Evolutionary conservation across 2,113 vertebrate genomes (phyloP), one percentile per base, ranked within the genome.

Genomic region (Penelope pileata): DNA sequence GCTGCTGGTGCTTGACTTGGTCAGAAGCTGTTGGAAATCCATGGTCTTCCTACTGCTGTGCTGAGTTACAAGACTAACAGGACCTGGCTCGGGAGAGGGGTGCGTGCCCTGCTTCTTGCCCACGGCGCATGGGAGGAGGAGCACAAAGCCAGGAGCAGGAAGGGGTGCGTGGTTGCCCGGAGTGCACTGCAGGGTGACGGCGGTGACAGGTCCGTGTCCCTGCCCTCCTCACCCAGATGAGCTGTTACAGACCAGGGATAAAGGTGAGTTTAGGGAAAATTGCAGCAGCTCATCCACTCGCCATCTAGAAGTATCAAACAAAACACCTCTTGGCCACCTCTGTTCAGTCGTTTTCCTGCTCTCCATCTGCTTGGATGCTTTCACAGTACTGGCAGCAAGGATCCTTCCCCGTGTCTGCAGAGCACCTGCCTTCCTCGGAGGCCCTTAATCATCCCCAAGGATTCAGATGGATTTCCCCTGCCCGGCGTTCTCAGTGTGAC

Each of bases 121-220:
- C 56, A 17, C 38, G 22, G 6, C 18, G 3, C 0, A 2, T 0
- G 27, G 22, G 51, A n/a, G n/a, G n/a, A n/a, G n/a, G n/a, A n/a
- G n/a, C n/a, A n/a, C n/a, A n/a, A n/a, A n/a, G n/a, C n/a, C n/a
- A n/a, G n/a, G 64, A 34, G 29, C 22, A 9, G 0, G 10, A 19
- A 15, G 32, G 19, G 50, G 4, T 3, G 16, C 2, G 1, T 38
- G 4, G 4, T 2, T 8, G 54, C 3, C 16, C 1, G 4, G 27
- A 53, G 51, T 53, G 51, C 51, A 16, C 51, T 16, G 51, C 27
- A 29, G 51, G 27, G 27, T 29, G 27, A 53, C n/a, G n/a, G n/a
- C n/a, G n/a, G 7, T 24, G 50, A 6, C 48, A 21, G 9, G 21
- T 6, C 16, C 7, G 7, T 4, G 22, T 8, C 38, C 58, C 23